Base-by-base conservation (phyloP, 1,140 invertebrate genomes). In the Ptiloglossa arizonensis region DNA sequence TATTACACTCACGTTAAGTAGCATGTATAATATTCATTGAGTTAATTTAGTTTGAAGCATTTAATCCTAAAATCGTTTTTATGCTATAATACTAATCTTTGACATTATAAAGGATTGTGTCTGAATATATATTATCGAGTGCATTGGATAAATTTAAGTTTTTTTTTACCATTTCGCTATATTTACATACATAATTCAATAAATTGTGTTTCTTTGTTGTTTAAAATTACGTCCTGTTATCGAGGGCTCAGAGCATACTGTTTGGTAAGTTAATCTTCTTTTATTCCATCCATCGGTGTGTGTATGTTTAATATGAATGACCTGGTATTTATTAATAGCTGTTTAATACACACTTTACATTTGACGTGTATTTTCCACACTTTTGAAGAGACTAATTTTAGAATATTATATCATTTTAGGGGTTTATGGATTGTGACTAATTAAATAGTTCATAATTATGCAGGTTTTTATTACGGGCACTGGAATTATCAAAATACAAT, bases 201-300 rank as follows among this genome's bases (percentile, higher is more conserved):
- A 82, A 86, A 86, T 73, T 79, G 56, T 89, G 73, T 90, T 91
- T 91, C 88, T 90, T 87, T 91, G 84, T 85, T 89, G 82, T 88
- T 90, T 87, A 86, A 89, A 90, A 90, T 89, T 87, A 90, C 89
- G 85, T 87, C 87, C 86, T 79, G 87, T 89, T 86, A 88, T 88
- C 86, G 89, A 90, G 89, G 88, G 88, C 88, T 90, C 87, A 82
- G 87, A 89, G 77, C 85, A 80, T 89, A 87, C 86, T 69, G 56
- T 81, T 86, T 73, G 90, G 89, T 90, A 91, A 91, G 90, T 91
- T 83, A 62, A 85, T 85, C 85, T 87, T 89, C 73, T 87, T 84
- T 85, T 83, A 85, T 83, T 85, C 84, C 76, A 85, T 80, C 77
- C 82, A 84, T 87, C 72, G 80, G 74, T 81, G 70, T 80, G 59